A percentile compares a stretch with the other conserved stretches of the same genome.
These are phyloP conservation scores for Phyllostomus discolor DNA, from an alignment of 2,113 vertebrate species.

Conservation along the genomic window DNA sequence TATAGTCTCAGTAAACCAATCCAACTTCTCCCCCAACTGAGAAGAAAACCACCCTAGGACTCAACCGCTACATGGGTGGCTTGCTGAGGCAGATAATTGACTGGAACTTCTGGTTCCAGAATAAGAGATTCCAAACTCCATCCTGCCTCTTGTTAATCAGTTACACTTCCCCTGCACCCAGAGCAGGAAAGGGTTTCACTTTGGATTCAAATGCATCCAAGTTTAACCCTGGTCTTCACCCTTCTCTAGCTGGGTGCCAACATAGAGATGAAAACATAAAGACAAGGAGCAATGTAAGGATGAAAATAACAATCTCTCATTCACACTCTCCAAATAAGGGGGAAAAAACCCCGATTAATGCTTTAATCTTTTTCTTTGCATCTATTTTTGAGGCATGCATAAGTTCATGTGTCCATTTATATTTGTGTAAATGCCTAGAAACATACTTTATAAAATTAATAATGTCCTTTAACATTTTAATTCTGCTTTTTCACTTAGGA, in stretches of 20 bases:
- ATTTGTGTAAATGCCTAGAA: not conserved
- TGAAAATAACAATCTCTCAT: not conserved
- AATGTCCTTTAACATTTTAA: not conserved
- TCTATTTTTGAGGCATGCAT: not conserved
- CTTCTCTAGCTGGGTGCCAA: not conserved
- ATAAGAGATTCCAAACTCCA: not conserved
- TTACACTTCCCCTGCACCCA: not conserved
- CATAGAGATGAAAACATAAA: not conserved
- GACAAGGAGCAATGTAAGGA: not conserved
- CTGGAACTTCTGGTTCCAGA: not conserved
- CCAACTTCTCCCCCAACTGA: not conserved
- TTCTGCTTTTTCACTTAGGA: not conserved
- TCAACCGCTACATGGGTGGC: not conserved
- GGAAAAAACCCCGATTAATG: not conserved
- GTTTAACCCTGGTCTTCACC: not conserved
- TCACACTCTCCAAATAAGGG: not conserved
- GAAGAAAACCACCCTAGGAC: not conserved
- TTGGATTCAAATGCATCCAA: not conserved
- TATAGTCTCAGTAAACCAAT: constrained; percentile 77
- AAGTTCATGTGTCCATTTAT: not conserved
- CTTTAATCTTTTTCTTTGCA: not conserved
- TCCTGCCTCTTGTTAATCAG: not conserved
- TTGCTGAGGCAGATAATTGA: not conserved
- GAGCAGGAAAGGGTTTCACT: not conserved
- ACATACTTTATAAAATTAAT: not conserved